phyloP scores from a whole-genome alignment of 1,140 invertebrate genomes.

The Trissolcus basalis region DNA sequence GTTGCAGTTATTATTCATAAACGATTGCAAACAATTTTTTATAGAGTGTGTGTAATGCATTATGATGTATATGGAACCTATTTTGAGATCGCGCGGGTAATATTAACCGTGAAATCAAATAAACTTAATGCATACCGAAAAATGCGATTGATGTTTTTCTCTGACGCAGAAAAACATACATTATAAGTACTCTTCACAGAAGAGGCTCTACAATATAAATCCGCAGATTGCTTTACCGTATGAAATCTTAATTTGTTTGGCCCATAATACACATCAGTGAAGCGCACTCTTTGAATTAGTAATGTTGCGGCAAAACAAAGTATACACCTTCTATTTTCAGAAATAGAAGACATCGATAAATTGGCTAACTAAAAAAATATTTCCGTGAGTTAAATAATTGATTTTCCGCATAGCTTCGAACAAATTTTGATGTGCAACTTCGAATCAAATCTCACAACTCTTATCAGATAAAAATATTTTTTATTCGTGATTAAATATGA shows the following conservation, averaged over 20 bases:
- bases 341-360: constrained; percentile 45
- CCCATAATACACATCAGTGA: constrained; percentile 19
- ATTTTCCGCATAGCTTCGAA: constrained; percentile 26
- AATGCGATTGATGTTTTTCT: constrained; percentile 12
- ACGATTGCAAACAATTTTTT: too few relatives aligned
- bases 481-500: too few relatives aligned
- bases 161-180: constrained; percentile 11
- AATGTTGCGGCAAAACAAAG: constrained; percentile 24
- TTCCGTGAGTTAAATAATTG: constrained; percentile 35
- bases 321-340: constrained; percentile 38
- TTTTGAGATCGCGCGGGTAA: not conserved
- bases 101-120: not conserved
- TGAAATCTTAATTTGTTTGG: constrained; percentile 42
- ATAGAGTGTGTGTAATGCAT: too few relatives aligned
- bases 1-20: constrained; percentile 26
- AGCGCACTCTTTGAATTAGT: constrained; percentile 37
- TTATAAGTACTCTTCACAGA: constrained; percentile 6
- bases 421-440: too few relatives aligned
- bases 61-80: too few relatives aligned
- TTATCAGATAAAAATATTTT: too few relatives aligned
- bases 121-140: constrained; percentile 1
- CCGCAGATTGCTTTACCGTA: constrained; percentile 25
- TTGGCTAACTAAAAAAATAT: constrained; percentile 49
- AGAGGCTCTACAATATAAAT: constrained; percentile 7
- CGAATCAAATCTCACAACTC: too few relatives aligned